These are phyloP conservation scores for Podarcis cretensis DNA, from an alignment of 2,113 vertebrate genomes.

Conservation along the genomic window DNA sequence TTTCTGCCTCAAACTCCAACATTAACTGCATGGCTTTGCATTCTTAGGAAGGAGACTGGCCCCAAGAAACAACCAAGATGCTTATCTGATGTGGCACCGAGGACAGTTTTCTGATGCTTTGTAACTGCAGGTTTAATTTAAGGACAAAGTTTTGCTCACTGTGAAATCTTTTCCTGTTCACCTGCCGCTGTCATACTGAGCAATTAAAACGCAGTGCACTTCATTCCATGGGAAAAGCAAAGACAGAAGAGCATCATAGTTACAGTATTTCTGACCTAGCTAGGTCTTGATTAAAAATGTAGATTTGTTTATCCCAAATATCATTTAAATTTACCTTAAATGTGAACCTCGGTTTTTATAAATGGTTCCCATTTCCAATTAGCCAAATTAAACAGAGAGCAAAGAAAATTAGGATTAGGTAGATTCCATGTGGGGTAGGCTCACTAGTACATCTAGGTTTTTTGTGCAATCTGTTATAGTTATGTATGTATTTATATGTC, in stretches of 20 bases:
- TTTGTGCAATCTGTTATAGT: too few species aligned
- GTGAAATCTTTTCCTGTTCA: slow-evolving; percentile 25
- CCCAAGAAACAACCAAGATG: slow-evolving; percentile 25
- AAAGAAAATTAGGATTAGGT: too few species aligned
- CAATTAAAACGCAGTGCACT: neutral
- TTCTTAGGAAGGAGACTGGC: slow-evolving; percentile 48
- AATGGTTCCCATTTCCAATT: too few species aligned
- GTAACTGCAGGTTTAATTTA: slow-evolving; percentile 59
- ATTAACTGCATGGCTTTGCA: slow-evolving; percentile 44
- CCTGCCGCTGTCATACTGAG: slow-evolving; percentile 31
- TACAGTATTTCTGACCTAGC: neutral
- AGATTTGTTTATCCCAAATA: neutral
- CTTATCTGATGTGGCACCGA: slow-evolving; percentile 51
- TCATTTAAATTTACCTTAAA: neutral
- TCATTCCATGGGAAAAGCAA: slow-evolving; percentile 14
- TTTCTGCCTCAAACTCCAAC: slow-evolving; percentile 35
- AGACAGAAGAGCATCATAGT: slow-evolving; percentile 20
- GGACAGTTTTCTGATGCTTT: slow-evolving; percentile 50
- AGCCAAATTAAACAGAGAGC: too few species aligned
- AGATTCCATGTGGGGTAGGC: too few species aligned
- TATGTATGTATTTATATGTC: too few species aligned
- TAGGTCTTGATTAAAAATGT: slow-evolving; percentile 14
- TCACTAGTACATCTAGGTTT: too few species aligned
- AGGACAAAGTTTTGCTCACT: neutral
- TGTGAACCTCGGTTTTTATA: too few species aligned